These are phyloP conservation scores for Drosophila bocki DNA, from an alignment of 1,140 invertebrate species.

Conservation along the genomic window DNA sequence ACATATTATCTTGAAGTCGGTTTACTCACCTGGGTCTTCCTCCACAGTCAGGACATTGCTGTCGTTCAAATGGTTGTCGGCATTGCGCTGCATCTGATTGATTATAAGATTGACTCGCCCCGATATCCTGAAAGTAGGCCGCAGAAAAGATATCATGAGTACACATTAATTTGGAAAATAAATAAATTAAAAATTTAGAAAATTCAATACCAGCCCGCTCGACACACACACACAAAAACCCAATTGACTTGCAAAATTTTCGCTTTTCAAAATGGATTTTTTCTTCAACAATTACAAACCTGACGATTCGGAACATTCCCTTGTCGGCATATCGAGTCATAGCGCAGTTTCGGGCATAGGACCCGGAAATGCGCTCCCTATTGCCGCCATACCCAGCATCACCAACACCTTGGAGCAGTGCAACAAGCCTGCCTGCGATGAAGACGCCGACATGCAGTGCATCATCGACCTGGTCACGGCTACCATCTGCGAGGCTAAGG, in stretches of 20 bases:
- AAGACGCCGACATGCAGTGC: conserved; percentile 65
- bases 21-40: conserved; percentile 48
- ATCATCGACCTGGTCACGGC: conserved; percentile 36
- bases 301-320: background rate
- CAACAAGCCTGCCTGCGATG: conserved; percentile 54
- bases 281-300: background rate
- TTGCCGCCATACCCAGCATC: background rate
- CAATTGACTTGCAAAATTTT: conserved; percentile 1
- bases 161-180: conserved; percentile 7
- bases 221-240: conserved; percentile 2
- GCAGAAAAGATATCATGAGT: background rate
- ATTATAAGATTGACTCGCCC: conserved; percentile 70
- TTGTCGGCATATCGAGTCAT: background rate
- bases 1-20: background rate
- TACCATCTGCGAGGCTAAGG: conserved; percentile 58
- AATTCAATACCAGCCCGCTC: background rate
- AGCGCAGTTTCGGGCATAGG: background rate
- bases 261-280: conserved; percentile 11
- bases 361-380: conserved; percentile 10
- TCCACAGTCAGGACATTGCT: conserved; percentile 42
- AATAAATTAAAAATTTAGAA: background rate
- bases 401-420: conserved; percentile 13
- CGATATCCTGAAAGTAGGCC: conserved; percentile 49
- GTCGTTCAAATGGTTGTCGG: conserved; percentile 54
- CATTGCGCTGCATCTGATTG: conserved; percentile 64